These are phyloP conservation scores for Dasyurus viverrinus DNA, from an alignment of 2,113 vertebrate genomes.

Conservation along the genomic window DNA sequence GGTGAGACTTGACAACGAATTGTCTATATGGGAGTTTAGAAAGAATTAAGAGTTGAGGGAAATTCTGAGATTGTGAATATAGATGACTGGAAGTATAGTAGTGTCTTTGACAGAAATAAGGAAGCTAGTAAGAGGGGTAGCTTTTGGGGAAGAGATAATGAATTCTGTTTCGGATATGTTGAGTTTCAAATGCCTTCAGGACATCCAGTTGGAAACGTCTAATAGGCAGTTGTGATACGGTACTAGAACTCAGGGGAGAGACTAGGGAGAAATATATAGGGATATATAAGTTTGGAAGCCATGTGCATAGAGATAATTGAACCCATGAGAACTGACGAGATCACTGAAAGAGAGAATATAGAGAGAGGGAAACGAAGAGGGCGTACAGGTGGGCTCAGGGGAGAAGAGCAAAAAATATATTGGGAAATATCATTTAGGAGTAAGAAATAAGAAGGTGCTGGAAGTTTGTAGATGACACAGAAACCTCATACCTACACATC, in stretches of 20 bases:
- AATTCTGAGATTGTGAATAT: neutral
- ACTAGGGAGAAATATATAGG: neutral
- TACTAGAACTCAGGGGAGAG: neutral
- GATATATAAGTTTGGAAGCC: neutral
- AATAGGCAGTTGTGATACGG: neutral
- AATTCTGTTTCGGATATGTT: neutral
- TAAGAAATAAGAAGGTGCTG: neutral
- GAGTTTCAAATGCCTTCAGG: neutral
- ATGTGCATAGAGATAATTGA: neutral
- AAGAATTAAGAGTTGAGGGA: neutral
- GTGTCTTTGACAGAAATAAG: neutral
- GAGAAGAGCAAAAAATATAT: neutral
- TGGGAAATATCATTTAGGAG: neutral
- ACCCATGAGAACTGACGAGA: neutral
- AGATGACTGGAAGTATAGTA: neutral
- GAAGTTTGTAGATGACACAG: neutral
- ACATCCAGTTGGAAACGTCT: neutral
- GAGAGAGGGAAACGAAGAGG: neutral
- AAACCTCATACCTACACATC: neutral
- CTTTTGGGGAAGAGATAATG: conserved; percentile 4
- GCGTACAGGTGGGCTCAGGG: neutral
- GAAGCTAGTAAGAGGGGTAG: neutral
- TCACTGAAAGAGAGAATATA: neutral
- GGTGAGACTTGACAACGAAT: neutral
- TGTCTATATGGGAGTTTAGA: neutral